Conservation (phyloP, 2,888 invertebrate species). For the Caenorhabditis sp. region DNA sequence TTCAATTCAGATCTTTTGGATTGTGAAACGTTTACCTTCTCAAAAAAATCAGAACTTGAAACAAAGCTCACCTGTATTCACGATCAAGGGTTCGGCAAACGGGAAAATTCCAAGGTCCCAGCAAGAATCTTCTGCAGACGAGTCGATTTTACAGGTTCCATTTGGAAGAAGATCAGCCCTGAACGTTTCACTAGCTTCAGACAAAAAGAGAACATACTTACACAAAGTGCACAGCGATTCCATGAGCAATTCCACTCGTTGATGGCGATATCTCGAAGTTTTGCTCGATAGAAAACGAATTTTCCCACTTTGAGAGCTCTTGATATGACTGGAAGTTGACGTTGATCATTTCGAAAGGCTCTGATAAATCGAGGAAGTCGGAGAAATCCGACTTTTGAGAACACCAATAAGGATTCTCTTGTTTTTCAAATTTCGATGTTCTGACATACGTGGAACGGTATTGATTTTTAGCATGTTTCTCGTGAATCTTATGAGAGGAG, state of each 20-base stretch:
- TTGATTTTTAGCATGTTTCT: neutral
- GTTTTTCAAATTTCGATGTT: neutral
- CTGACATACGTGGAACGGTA: neutral
- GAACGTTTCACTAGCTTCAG: neutral
- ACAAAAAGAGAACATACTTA: slow-evolving; percentile 5
- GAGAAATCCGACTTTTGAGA: slow-evolving; percentile 14
- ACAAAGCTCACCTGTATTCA: neutral
- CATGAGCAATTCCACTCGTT: slow-evolving; percentile 19
- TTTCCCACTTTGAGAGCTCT: slow-evolving; percentile 7
- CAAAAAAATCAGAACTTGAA: slow-evolving; percentile 3
- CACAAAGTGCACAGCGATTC: slow-evolving; percentile 25
- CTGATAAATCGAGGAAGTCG: slow-evolving; percentile 26
- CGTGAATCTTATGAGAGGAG: slow-evolving; percentile 8
- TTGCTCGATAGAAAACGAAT: neutral
- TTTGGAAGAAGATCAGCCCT: slow-evolving; percentile 19
- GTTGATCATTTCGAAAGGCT: slow-evolving; percentile 10
- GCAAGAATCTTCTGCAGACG: slow-evolving; percentile 6
- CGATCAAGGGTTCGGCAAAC: slow-evolving; percentile 20
- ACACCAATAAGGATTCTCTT: slow-evolving; percentile 46
- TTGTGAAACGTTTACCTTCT: neutral
- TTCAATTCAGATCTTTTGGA: too few relatives aligned
- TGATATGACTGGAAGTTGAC: slow-evolving; percentile 13
- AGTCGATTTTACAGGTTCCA: slow-evolving; percentile 7
- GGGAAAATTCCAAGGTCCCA: slow-evolving; percentile 51
- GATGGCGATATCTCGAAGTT: neutral